Conservation (phyloP, 2,888 invertebrate genomes). For the Athalia rosae region DNA sequence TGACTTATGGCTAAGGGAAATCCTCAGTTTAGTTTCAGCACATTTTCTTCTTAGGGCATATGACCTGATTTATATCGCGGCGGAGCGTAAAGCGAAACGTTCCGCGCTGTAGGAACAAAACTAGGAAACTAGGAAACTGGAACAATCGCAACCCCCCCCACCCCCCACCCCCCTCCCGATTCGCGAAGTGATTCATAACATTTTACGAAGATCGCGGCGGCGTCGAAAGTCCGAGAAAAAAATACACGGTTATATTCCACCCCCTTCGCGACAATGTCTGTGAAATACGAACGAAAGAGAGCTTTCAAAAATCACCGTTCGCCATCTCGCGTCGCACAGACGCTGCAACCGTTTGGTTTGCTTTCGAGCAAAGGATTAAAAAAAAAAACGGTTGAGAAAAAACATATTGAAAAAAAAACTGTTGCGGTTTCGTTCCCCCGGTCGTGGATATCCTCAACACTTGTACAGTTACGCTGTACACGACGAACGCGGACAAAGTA, state of each 20-base stretch:
- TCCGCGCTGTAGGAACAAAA: background rate
- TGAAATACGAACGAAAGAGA: background rate
- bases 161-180: slow-evolving; percentile 13
- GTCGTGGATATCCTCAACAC: slow-evolving; percentile 11
- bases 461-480: background rate
- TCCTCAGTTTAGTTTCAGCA: slow-evolving; percentile 48
- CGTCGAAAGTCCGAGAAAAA: background rate
- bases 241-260: background rate
- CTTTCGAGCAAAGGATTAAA: background rate
- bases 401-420: too few species aligned
- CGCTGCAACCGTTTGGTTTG: background rate
- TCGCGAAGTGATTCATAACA: background rate
- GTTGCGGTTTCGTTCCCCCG: background rate
- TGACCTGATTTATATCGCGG: slow-evolving; percentile 43
- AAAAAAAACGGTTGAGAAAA: background rate
- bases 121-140: slow-evolving; percentile 35
- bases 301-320: background rate
- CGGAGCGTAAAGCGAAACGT: slow-evolving; percentile 38
- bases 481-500: slow-evolving; percentile 3
- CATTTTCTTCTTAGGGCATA: slow-evolving; percentile 43
- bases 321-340: background rate
- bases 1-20: slow-evolving; percentile 46
- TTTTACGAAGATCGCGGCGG: slow-evolving; percentile 3
- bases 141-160: too few species aligned
- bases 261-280: slow-evolving; percentile 15